phyloP scores from a whole-genome alignment of 2,888 invertebrate species.

The Polyommatus icarus region DNA sequence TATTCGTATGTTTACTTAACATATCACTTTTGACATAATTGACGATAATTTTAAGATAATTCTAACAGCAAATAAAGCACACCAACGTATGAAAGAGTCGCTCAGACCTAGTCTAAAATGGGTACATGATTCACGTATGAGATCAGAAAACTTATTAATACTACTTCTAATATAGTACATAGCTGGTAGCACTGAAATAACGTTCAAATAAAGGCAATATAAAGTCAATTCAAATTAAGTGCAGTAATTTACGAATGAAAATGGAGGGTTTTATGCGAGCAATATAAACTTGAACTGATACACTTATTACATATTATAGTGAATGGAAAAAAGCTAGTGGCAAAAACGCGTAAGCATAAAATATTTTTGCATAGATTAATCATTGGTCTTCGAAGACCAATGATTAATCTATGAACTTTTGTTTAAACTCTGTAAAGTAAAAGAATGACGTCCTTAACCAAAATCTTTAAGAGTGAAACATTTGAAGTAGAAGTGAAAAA shows the following conservation, averaged over 20 bases:
- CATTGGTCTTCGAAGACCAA: too few relatives aligned
- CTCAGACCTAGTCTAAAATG: slow-evolving; percentile 45
- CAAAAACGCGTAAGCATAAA: too few relatives aligned
- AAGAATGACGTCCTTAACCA: too few relatives aligned
- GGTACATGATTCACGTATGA: slow-evolving; percentile 64
- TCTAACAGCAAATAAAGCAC: not conserved
- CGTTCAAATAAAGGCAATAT: not conserved
- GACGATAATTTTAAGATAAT: not conserved
- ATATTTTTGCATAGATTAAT: too few relatives aligned
- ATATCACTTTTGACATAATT: too few relatives aligned
- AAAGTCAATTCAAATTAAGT: not conserved
- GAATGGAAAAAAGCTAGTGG: not conserved
- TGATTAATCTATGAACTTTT: too few relatives aligned
- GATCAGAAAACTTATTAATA: slow-evolving; percentile 50
- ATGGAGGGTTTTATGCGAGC: not conserved
- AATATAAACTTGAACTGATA: not conserved
- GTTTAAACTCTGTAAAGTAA: too few relatives aligned
- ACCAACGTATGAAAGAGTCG: not conserved
- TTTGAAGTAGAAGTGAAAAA: too few relatives aligned
- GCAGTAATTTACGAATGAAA: not conserved
- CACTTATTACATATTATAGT: not conserved
- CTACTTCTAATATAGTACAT: slow-evolving; percentile 18
- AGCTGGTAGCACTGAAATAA: slow-evolving; percentile 26
- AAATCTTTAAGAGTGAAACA: not conserved
- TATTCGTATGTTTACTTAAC: too few relatives aligned